These are phyloP conservation scores for Apotomis betuletana DNA, from an alignment of 2,888 invertebrate species.

Conservation along the genomic window DNA sequence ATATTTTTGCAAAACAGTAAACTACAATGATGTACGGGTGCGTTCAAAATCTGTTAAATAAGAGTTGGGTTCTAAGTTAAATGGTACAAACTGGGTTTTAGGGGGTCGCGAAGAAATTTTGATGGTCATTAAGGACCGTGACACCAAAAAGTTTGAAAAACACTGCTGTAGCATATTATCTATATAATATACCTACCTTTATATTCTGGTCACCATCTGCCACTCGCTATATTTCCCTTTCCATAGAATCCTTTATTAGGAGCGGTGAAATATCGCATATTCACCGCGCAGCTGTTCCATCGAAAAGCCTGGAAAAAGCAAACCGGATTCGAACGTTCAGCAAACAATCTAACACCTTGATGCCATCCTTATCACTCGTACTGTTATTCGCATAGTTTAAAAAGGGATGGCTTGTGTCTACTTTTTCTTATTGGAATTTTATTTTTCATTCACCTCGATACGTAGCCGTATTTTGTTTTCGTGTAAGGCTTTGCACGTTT, in stretches of 20 bases:
- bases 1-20: too few species aligned
- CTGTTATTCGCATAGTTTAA: background rate
- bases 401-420: conserved; percentile 11
- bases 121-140: too few species aligned
- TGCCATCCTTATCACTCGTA: conserved; percentile 13
- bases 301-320: conserved; percentile 50
- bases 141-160: too few species aligned
- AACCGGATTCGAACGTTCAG: conserved; percentile 32
- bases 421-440: conserved; percentile 5
- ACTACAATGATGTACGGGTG: too few species aligned
- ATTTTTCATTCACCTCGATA: conserved; percentile 24
- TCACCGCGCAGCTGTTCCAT: conserved; percentile 59
- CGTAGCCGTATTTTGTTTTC: conserved; percentile 29
- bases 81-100: too few species aligned
- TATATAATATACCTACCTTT: background rate
- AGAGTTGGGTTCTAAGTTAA: too few species aligned
- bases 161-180: background rate
- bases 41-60: too few species aligned
- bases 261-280: conserved; percentile 70
- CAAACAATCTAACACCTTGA: conserved; percentile 24
- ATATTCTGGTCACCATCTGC: conserved; percentile 50
- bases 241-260: conserved; percentile 62
- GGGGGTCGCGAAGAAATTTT: too few species aligned
- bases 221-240: conserved; percentile 49
- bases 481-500: too few species aligned